phyloP scores from a whole-genome alignment of 2,888 invertebrate genomes.

The Steromphala cineraria region DNA sequence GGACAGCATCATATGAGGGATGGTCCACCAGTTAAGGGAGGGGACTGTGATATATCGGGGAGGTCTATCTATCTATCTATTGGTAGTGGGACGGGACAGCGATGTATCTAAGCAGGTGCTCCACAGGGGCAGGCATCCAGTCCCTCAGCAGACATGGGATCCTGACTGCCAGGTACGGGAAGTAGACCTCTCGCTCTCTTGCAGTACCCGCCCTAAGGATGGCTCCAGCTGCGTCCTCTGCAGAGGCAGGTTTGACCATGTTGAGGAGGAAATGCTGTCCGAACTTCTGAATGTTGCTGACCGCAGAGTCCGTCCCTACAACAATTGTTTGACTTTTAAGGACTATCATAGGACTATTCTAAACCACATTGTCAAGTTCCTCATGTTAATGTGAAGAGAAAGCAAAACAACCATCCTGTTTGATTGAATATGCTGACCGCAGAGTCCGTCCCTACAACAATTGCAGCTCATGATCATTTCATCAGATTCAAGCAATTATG shows the following conservation, averaged over 20 bases:
- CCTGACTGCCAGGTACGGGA: slow-evolving; percentile 52
- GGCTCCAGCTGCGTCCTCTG: slow-evolving; percentile 66
- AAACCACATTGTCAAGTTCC: too few relatives aligned
- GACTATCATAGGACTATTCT: too few relatives aligned
- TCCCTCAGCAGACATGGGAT: slow-evolving; percentile 50
- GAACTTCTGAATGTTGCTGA: slow-evolving; percentile 51
- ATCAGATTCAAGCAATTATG: too few relatives aligned
- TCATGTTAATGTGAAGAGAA: too few relatives aligned
- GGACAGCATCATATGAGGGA: slow-evolving; percentile 39
- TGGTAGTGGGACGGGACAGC: slow-evolving; percentile 38
- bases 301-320: slow-evolving; percentile 68
- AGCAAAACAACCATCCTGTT: too few relatives aligned
- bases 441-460: slow-evolving; percentile 66
- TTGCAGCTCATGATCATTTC: not conserved
- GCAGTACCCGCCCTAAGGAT: slow-evolving; percentile 65
- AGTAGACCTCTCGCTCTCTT: slow-evolving; percentile 61
- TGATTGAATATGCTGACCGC: slow-evolving; percentile 56
- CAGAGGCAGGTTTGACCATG: slow-evolving; percentile 50
- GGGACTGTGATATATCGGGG: not conserved
- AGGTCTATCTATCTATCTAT: too few relatives aligned
- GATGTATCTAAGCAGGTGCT: slow-evolving; percentile 42
- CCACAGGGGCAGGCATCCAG: slow-evolving; percentile 51
- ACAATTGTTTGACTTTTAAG: too few relatives aligned
- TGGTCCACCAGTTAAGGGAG: slow-evolving; percentile 1
- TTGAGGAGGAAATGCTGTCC: slow-evolving; percentile 51